These are phyloP conservation scores for Emydocephalus ijimae DNA, from an alignment of 2,113 vertebrate genomes.

Conservation along the genomic window DNA sequence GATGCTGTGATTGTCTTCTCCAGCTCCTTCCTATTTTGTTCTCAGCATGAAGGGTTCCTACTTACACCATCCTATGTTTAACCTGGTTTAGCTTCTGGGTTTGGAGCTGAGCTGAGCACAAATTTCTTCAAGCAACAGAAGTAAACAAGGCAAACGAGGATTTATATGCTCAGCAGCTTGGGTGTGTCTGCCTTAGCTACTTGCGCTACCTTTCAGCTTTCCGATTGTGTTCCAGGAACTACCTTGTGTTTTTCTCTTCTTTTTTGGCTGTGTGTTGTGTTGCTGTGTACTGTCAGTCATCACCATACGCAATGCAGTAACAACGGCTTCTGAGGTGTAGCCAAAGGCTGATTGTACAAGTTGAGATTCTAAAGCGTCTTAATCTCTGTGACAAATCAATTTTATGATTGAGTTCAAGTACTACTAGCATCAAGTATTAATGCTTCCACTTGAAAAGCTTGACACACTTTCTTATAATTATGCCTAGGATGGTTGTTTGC, in stretches of 20 bases:
- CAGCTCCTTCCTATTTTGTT: neutral
- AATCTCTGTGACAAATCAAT: neutral
- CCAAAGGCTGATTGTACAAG: neutral
- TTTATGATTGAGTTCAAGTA: neutral
- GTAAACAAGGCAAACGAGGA: neutral
- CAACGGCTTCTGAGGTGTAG: neutral
- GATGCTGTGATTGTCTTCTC: neutral
- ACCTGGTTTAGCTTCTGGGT: neutral
- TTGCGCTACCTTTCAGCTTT: neutral
- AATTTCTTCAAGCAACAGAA: neutral
- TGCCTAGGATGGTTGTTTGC: neutral
- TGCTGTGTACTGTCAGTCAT: neutral
- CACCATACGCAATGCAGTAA: neutral
- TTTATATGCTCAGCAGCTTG: neutral
- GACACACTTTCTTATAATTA: neutral
- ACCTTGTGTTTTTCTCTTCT: constrained; percentile 13
- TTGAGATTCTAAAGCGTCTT: neutral
- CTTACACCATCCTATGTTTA: neutral
- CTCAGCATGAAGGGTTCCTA: neutral
- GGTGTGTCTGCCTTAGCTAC: neutral
- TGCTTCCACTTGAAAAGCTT: neutral
- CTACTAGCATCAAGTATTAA: neutral
- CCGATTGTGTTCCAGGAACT: neutral
- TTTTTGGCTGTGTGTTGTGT: neutral
- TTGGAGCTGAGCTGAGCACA: neutral